Percentiles rank a stretch among this genome's conserved stretches.
phyloP scores from a whole-genome alignment of 1,140 invertebrate genomes.

The Fopius arisanus region DNA sequence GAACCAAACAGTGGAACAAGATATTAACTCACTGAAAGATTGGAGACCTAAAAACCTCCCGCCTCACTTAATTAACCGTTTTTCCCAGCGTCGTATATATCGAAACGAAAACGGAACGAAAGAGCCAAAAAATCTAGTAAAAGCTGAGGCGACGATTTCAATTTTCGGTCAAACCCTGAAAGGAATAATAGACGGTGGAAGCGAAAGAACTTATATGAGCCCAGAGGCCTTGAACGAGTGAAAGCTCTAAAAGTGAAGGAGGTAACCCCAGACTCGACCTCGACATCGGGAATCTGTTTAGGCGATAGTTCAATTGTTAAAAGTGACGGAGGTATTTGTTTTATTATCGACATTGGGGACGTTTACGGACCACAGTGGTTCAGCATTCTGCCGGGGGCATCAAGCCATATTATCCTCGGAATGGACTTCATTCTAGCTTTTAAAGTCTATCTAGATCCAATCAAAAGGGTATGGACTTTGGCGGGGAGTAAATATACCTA shows the following conservation, averaged over 20 bases:
- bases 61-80: background rate
- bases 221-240: background rate
- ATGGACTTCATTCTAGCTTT: conserved; percentile 20
- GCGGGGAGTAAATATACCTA: conserved; percentile 3
- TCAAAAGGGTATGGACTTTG: conserved; percentile 2
- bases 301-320: conserved; percentile 16
- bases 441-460: conserved; percentile 17
- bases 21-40: background rate
- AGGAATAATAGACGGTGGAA: conserved; percentile 27
- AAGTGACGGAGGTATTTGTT: conserved; percentile 16
- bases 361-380: too few species aligned
- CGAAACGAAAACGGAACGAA: conserved; percentile 9
- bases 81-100: background rate
- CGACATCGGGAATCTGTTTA: conserved; percentile 11
- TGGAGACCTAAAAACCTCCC: background rate
- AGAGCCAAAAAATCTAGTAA: background rate
- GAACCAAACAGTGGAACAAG: background rate
- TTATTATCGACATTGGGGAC: conserved; percentile 19
- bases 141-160: background rate
- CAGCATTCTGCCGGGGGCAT: conserved; percentile 9
- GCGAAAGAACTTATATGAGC: conserved; percentile 15
- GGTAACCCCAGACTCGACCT: background rate
- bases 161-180: conserved; percentile 10
- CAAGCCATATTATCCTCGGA: conserved; percentile 12
- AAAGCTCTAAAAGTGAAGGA: background rate